Percentiles rank a stretch among this genome's conserved stretches.
Evolutionary conservation across 2,113 vertebrate genomes (phyloP).

Genomic region (Anguilla rostrata): DNA sequence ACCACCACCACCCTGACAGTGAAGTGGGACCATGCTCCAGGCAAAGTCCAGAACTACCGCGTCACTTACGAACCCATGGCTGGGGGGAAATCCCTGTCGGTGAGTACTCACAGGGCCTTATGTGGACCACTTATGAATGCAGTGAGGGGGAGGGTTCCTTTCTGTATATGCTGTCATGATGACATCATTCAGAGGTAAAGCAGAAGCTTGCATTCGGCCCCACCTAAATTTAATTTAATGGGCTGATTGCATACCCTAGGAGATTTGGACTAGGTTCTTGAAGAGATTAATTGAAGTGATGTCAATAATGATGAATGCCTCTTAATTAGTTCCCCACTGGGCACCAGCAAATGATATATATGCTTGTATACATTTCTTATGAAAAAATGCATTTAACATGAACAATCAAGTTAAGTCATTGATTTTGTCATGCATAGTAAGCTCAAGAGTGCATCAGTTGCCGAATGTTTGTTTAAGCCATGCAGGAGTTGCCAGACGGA

Average conservation of each 20-base stretch:
- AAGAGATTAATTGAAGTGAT: too few species aligned
- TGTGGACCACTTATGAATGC: not conserved
- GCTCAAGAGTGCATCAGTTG: not conserved
- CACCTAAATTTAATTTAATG: not conserved
- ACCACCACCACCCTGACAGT: conserved; percentile 87
- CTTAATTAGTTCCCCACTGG: not conserved
- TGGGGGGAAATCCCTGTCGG: conserved; percentile 79
- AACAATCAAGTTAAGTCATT: not conserved
- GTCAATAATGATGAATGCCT: not conserved
- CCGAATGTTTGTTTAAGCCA: not conserved
- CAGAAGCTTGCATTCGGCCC: not conserved
- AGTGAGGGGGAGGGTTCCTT: too few species aligned
- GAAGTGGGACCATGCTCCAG: conserved; percentile 88
- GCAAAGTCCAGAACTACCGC: conserved; percentile 87
- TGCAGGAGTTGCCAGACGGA: not conserved
- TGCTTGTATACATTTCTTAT: not conserved
- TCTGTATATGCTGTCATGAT: too few species aligned
- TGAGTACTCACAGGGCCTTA: conserved; percentile 55
- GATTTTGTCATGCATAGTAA: not conserved
- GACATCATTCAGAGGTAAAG: not conserved
- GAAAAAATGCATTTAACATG: not conserved
- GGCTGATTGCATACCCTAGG: too few species aligned
- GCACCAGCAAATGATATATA: not conserved
- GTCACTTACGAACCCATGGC: conserved; percentile 80
- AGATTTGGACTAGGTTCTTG: too few species aligned